phyloP scores from a whole-genome alignment of 2,888 invertebrate species.

The Diarsia rubi region DNA sequence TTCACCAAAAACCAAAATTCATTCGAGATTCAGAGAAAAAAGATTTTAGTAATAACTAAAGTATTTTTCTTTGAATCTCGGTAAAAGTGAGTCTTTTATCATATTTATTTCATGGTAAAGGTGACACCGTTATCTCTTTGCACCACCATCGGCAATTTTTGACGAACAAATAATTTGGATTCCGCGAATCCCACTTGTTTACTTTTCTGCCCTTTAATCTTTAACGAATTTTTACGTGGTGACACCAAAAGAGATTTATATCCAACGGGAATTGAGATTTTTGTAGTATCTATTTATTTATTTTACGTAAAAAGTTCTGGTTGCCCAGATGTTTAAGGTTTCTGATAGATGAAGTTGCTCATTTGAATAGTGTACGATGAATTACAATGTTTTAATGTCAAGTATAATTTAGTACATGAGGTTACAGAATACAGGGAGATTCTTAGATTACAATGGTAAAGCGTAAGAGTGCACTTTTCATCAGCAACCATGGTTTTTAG shows the following conservation, averaged over 20 bases:
- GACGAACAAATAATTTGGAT: constrained; percentile 57
- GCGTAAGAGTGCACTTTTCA: background rate
- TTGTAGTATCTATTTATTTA: constrained; percentile 35
- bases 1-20: background rate
- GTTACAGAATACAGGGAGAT: background rate
- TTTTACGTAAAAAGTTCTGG: constrained; percentile 44
- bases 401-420: background rate
- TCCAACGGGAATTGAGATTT: constrained; percentile 44
- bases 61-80: background rate
- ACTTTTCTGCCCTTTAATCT: constrained; percentile 65
- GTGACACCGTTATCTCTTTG: constrained; percentile 57
- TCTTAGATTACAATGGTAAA: background rate
- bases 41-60: background rate
- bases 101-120: background rate
- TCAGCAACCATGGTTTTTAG: background rate
- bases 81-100: constrained; percentile 33
- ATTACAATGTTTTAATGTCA: background rate
- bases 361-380: constrained; percentile 7
- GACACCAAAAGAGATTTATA: constrained; percentile 53
- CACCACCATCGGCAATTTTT: constrained; percentile 57
- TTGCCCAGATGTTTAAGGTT: constrained; percentile 15
- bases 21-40: background rate
- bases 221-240: constrained; percentile 56
- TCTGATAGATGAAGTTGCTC: constrained; percentile 16
- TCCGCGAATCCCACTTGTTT: constrained; percentile 49